Conservation (phyloP, 2,888 invertebrate species). For the Acronicta psi region DNA sequence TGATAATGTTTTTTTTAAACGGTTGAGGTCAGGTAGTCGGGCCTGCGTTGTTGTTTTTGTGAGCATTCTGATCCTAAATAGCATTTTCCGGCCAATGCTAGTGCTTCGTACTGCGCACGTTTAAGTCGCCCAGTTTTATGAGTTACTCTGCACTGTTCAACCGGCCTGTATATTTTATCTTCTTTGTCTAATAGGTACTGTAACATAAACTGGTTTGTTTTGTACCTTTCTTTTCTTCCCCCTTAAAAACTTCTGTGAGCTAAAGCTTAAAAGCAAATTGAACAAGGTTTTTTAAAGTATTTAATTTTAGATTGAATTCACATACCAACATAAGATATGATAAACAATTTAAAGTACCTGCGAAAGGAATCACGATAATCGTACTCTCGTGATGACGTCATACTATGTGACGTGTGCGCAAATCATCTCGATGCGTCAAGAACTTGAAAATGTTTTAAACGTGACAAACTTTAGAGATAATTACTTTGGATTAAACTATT, state of each 20-base stretch:
- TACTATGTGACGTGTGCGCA: constrained; percentile 3
- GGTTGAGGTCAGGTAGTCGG: constrained; percentile 37
- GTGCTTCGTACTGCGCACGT: constrained; percentile 18
- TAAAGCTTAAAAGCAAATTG: too few relatives aligned
- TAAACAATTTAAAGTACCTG: not conserved
- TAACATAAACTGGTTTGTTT: constrained; percentile 18
- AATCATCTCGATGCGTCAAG: not conserved
- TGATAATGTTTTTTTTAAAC: constrained; percentile 37
- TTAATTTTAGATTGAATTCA: too few relatives aligned
- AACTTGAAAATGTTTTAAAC: not conserved
- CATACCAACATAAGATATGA: not conserved
- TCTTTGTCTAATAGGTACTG: constrained; percentile 26
- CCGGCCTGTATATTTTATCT: constrained; percentile 28
- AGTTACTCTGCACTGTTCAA: constrained; percentile 26
- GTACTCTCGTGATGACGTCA: constrained; percentile 10
- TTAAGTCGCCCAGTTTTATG: constrained; percentile 32
- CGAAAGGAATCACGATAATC: too few relatives aligned
- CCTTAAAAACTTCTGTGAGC: not conserved
- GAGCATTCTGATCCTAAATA: constrained; percentile 34
- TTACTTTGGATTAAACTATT: too few relatives aligned
- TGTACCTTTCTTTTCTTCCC: constrained; percentile 14
- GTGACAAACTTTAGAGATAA: too few relatives aligned
- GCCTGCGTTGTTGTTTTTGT: constrained; percentile 39
- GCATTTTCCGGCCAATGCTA: constrained; percentile 27
- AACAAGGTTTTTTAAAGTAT: too few relatives aligned